Base-by-base conservation (phyloP, 2,113 vertebrate genomes). In the Sceloporus tristichus region DNA sequence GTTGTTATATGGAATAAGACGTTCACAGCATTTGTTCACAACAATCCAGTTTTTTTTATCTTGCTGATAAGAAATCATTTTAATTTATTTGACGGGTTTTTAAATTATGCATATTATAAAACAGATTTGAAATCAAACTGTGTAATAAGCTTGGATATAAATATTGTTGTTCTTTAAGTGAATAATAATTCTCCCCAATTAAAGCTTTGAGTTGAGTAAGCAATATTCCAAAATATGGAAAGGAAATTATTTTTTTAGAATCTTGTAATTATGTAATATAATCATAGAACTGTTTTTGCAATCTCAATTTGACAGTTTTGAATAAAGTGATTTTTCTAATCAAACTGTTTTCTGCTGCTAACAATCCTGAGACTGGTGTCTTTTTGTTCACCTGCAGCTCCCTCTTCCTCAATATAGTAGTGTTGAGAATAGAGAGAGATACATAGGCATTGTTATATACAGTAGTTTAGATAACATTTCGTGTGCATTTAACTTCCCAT, bases 171-270 rank as follows among this genome's bases (percentile, higher is more conserved):
- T 62, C 27, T 6, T 25, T 16, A 54, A 59, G 34, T 29, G 21
- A 34, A 56, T 42, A 42, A 29, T 19, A 7, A 18, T 25, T 16
- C 2, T 10, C 29, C 16, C 27, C 7, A 34, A 27, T 82, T 6
- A 10, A 2, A 90, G 87, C 1, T 85, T 90, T 75, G 59, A 42
- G 56, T 89, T 54, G 34, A 70, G 70, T 14, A 68, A 85, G 13
- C 78, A 53, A 59, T 42, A 90, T 87, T 86, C 6, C 3, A 85
- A 9, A 71, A 66, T 13, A 93, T 40, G 89, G 79, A 87, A 14
- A 62, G 66, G 2, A 68, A 59, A 59, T 79, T 94, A 86, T 88
- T 88, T 95, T 94, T 93, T 80, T 48, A 73, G 40, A 94, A 23
- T 18, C 1, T 11, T 75, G 27, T 65, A 79, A 66, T 86, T 7